phyloP scores from a whole-genome alignment of 2,797 vertebrate genomes.

The Gallinago solitaria region DNA sequence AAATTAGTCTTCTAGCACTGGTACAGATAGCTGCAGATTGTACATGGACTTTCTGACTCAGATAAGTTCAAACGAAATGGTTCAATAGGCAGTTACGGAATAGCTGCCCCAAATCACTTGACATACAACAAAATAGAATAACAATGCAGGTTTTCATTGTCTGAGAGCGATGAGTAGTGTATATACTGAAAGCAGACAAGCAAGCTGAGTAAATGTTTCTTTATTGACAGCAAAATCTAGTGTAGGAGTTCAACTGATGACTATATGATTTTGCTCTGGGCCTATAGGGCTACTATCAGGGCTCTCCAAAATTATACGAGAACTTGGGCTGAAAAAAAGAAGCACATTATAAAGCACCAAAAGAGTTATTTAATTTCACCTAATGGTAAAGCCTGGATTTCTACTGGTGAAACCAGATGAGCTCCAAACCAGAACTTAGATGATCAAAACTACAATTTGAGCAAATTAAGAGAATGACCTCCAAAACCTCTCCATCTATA shows the following conservation, averaged over 20 bases:
- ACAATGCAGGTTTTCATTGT: neutral
- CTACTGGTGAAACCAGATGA: neutral
- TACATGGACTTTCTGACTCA: neutral
- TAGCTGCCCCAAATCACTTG: neutral
- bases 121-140: neutral
- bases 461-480: neutral
- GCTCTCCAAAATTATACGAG: neutral
- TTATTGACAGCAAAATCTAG: neutral
- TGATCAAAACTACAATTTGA: neutral
- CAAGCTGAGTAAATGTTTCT: neutral
- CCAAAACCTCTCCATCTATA: neutral
- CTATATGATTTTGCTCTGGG: neutral
- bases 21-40: neutral
- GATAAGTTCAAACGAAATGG: neutral
- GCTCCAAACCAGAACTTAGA: neutral
- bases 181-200: neutral
- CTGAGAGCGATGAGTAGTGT: neutral
- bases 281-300: neutral
- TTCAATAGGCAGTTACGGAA: neutral
- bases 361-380: neutral
- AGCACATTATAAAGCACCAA: neutral
- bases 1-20: neutral
- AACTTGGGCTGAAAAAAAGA: neutral
- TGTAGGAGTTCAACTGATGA: neutral
- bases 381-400: neutral